Conservation (phyloP, 2,113 vertebrate genomes). For the Micromys minutus region DNA sequence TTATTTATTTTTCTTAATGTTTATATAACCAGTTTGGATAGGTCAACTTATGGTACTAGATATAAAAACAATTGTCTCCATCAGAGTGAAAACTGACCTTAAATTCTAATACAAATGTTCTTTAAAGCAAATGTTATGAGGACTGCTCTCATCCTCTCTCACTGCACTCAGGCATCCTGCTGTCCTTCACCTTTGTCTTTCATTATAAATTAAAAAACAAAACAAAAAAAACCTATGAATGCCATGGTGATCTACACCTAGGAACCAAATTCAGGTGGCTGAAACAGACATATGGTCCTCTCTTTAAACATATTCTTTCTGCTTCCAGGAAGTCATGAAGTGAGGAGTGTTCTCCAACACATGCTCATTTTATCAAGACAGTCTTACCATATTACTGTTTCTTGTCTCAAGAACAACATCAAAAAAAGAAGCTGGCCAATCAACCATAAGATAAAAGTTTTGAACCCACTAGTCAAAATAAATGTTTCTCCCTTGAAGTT, state of each 20-base stretch:
- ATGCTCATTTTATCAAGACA: background rate
- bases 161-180: background rate
- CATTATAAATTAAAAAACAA: background rate
- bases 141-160: background rate
- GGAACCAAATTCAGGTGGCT: background rate
- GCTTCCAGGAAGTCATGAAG: background rate
- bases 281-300: background rate
- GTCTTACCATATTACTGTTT: too few species aligned
- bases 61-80: background rate
- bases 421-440: too few species aligned
- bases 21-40: background rate
- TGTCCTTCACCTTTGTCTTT: background rate
- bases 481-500: background rate
- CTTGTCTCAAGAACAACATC: background rate
- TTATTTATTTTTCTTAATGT: background rate
- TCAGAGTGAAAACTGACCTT: background rate
- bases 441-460: background rate
- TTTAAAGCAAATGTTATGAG: background rate
- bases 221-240: background rate
- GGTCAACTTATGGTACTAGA: background rate
- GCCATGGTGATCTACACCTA: background rate
- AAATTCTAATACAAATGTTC: background rate
- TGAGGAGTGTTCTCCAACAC: background rate
- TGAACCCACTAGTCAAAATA: background rate
- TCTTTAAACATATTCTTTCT: background rate